Evolutionary conservation across 2,797 vertebrate species (phyloP), one percentile per base, ranked within the genome.

Genomic region (Pseudomugil gertrudae): DNA sequence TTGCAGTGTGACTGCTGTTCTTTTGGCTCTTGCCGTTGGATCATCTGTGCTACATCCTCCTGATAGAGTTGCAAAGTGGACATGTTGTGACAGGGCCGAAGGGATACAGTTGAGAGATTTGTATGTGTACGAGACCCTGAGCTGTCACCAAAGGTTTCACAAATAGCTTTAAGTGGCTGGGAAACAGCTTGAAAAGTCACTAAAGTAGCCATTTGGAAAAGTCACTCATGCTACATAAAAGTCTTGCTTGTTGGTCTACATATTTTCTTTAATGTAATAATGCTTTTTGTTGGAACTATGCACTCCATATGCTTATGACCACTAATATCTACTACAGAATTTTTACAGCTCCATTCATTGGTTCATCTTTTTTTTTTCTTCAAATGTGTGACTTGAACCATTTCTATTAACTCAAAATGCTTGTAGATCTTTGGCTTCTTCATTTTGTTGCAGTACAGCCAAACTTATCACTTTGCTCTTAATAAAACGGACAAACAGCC

Each of bases 281-380:
- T 90, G 89, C 91, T 88, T 90, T 68, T 87, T 84, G 83, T 91
- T 89, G 80, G 89, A 89, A 87, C 85, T 90, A 88, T 92, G 94
- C 95, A 94, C 85, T 93, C 90, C 90, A 78, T 93, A 78, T 81
- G 91, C 92, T 92, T 95, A 93, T 91, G 94, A 95, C 95, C 95
- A 96, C 95, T 93, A 94, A 79, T 89, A 93, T 89, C 91, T 94
- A 95, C 93, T 94, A 95, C 95, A 94, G 92, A 94, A 87, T 86
- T 90, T 92, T 94, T 93, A 93, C 89, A 30, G 85, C 81, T 80
- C 69, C 89, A 72, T 87, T 93, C 92, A 87, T 87, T 88, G 88
- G 88, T 60, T 84, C 76, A 48, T 60, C 58, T 62, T 67, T 65
- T 62, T 76, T 79, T 57, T 62, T 67, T 69, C 75, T 80, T 84